These are phyloP conservation scores for Azemiops feae DNA, from an alignment of 2,113 vertebrate genomes.

Conservation along the genomic window DNA sequence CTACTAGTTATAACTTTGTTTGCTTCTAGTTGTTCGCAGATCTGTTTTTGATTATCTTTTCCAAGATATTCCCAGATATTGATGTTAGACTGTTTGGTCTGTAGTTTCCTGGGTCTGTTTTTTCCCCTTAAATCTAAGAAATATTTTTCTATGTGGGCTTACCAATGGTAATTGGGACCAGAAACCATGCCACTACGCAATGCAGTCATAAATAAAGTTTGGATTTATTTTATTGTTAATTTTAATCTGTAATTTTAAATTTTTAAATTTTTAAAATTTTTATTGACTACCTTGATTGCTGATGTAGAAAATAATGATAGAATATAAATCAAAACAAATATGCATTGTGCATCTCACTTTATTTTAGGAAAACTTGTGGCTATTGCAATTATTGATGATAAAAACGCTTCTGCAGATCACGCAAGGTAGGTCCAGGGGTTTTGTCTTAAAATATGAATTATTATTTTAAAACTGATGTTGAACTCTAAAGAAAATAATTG, in stretches of 20 bases:
- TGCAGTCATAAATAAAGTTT: neutral
- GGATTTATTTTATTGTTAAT: neutral
- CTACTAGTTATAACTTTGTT: too few relatives aligned
- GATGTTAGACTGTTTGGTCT: too few relatives aligned
- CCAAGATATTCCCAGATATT: too few relatives aligned
- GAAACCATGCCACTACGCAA: neutral
- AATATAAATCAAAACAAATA: neutral
- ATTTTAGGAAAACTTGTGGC: slow-evolving; percentile 91
- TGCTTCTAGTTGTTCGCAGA: too few relatives aligned
- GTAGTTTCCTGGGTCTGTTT: too few relatives aligned
- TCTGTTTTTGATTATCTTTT: too few relatives aligned
- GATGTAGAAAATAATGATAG: neutral
- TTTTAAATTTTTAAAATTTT: neutral
- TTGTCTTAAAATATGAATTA: neutral
- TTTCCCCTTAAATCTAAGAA: neutral
- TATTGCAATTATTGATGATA: slow-evolving; percentile 92
- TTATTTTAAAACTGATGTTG: neutral
- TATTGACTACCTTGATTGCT: neutral
- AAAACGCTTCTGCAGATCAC: slow-evolving; percentile 84
- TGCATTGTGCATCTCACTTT: slow-evolving; percentile 38
- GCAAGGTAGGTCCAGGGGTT: slow-evolving; percentile 85
- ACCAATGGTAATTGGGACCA: neutral
- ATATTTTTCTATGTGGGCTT: neutral
- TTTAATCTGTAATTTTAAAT: neutral
- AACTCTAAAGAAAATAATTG: neutral